Evolutionary conservation across 2,797 vertebrate species (phyloP).

Genomic region (Melanotaenia boesemani): DNA sequence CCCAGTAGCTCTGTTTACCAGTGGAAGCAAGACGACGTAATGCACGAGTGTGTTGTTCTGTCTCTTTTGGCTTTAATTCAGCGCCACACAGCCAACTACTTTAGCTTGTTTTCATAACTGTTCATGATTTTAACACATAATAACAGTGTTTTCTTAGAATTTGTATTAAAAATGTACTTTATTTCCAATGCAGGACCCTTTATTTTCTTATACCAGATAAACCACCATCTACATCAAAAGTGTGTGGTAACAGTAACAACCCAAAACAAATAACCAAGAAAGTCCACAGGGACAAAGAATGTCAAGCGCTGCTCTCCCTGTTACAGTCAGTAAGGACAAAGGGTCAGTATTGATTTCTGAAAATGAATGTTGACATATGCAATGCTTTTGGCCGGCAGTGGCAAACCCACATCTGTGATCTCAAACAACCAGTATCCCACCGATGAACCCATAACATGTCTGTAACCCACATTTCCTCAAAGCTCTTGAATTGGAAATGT

Average conservation of each 20-base stretch:
- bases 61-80: not conserved
- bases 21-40: too few relatives aligned
- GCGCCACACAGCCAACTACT: conserved; percentile 14
- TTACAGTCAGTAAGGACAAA: conserved; percentile 58
- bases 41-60: too few relatives aligned
- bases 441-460: conserved; percentile 45
- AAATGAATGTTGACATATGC: conserved; percentile 67
- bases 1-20: too few relatives aligned
- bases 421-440: conserved; percentile 47
- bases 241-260: conserved; percentile 25
- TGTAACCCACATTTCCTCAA: conserved; percentile 36
- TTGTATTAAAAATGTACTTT: conserved; percentile 8
- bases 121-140: conserved; percentile 4
- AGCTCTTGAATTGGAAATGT: conserved; percentile 22
- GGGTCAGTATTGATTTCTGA: conserved; percentile 57
- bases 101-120: conserved; percentile 9
- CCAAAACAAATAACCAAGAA: conserved; percentile 28
- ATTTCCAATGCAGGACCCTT: conserved; percentile 14
- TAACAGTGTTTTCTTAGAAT: conserved; percentile 2
- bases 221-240: conserved; percentile 36
- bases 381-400: conserved; percentile 54
- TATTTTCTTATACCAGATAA: conserved; percentile 24
- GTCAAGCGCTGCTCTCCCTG: conserved; percentile 39
- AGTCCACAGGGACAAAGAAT: conserved; percentile 34
- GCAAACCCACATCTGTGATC: conserved; percentile 56